A percentile compares a stretch with the other conserved stretches of the same genome.
Conservation (phyloP, 2,113 vertebrate genomes). For the Anas platyrhynchos region DNA sequence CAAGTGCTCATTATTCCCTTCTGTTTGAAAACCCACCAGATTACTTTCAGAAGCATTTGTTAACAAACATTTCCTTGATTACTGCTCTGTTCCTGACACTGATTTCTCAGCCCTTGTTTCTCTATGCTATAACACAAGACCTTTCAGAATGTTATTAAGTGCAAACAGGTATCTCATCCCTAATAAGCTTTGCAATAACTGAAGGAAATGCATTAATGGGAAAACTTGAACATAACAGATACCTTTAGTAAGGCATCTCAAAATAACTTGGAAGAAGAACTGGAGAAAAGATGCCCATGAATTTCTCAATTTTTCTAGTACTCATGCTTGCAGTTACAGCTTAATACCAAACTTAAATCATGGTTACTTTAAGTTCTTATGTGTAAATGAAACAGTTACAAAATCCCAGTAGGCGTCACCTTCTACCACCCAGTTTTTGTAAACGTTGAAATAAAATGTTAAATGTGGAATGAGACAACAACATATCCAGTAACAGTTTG, state of each 20-base stretch:
- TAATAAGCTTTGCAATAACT: neutral
- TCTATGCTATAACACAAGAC: neutral
- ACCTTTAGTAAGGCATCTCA: neutral
- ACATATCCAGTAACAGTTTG: neutral
- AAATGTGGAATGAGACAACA: neutral
- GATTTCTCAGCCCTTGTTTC: neutral
- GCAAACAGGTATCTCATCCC: neutral
- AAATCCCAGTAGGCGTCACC: neutral
- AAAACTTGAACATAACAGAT: neutral
- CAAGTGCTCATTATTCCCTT: neutral
- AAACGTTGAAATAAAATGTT: neutral
- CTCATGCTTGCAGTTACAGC: neutral
- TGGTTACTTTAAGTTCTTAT: neutral
- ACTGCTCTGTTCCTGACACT: neutral
- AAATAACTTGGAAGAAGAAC: neutral
- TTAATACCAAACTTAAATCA: neutral
- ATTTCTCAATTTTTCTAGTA: neutral
- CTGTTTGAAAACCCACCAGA: neutral
- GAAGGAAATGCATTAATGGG: neutral
- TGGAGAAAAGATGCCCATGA: neutral
- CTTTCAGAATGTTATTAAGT: neutral
- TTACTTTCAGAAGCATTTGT: neutral
- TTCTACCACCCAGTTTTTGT: neutral
- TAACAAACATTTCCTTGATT: neutral
- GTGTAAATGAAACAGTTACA: neutral